Base-by-base conservation (phyloP, 1,140 invertebrate species). In the Portunus trituberculatus region DNA sequence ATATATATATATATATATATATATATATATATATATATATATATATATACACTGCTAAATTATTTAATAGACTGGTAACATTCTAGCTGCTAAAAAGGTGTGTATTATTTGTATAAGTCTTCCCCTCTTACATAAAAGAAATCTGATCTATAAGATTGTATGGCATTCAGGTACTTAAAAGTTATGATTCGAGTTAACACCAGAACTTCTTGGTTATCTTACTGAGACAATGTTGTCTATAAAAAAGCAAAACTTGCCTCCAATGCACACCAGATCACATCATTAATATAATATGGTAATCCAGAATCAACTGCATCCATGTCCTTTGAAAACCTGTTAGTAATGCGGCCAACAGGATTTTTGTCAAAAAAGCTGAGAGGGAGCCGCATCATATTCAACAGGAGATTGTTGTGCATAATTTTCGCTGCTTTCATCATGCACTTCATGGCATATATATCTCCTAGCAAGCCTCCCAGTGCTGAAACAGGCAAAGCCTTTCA, bases 341-440 rank as follows among this genome's bases (percentile, higher is more conserved):
- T n/a, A 25, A 91, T 91, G n/a, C 90, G 39, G 28, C 90, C 90
- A 76, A n/a, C 59, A n/a, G 90, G 90, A 29, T 91, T 91, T 91
- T 4, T 91, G 25, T 91, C 90, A 67, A 91, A 91, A 39, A 91
- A 91, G 25, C 2, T 39, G 20, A 59, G 90, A 59, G 90, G 90
- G 16, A 91, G 28, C 59, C 32, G 25, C 90, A 91, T 28, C n/a
- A 67, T 59, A 31, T 28, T 91, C 16, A 31, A 29, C 6, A 91
- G 59, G 28, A 91, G 59, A 12, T 31, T 7, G 45, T 59, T n/a
- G 48, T 91, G 90, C 6, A 91, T 91, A 25, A 14, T 29, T 20
- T 29, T 29, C 0, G 90, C 25, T 16, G 46, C 45, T 28, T 25
- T 31, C 28, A 76, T 39, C 90, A 91, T 91, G 45, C n/a, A 20